Percentiles rank a stretch among this genome's conserved stretches.
Conservation (phyloP, 2,888 invertebrate species). For the Sepioteuthis lessoniana region DNA sequence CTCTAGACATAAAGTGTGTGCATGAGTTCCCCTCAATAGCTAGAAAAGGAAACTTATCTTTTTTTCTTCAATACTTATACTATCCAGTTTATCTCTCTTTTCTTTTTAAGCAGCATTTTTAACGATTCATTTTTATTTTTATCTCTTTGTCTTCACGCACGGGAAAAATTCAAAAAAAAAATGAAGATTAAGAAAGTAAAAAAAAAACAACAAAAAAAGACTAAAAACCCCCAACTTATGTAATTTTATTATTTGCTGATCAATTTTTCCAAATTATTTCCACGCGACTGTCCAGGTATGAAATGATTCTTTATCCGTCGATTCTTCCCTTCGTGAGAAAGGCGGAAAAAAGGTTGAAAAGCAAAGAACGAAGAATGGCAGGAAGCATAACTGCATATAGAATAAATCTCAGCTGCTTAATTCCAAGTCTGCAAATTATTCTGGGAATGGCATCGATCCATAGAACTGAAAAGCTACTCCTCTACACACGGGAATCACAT, state of each 20-base stretch:
- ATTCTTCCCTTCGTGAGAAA: background rate
- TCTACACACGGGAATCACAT: background rate
- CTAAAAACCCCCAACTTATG: background rate
- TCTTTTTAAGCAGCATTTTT: too few relatives aligned
- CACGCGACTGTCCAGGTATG: constrained; percentile 14
- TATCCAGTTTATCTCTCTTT: background rate
- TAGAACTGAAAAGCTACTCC: background rate
- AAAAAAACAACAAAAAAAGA: too few relatives aligned
- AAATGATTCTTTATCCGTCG: background rate
- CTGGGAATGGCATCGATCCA: constrained; percentile 10
- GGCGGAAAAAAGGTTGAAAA: background rate
- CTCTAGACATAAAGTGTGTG: background rate
- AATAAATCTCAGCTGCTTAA: background rate
- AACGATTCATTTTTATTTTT: background rate
- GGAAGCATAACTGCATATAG: background rate
- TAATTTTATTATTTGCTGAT: background rate
- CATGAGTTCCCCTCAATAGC: background rate
- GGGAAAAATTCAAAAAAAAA: background rate
- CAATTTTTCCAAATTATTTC: constrained; percentile 2
- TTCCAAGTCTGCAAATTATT: background rate
- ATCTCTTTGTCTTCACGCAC: background rate
- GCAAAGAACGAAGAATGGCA: background rate
- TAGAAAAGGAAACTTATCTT: background rate
- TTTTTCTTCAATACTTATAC: background rate
- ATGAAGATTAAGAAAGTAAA: too few relatives aligned